phyloP scores from a whole-genome alignment of 2,888 invertebrate genomes.

The Ptychoptera albimana region DNA sequence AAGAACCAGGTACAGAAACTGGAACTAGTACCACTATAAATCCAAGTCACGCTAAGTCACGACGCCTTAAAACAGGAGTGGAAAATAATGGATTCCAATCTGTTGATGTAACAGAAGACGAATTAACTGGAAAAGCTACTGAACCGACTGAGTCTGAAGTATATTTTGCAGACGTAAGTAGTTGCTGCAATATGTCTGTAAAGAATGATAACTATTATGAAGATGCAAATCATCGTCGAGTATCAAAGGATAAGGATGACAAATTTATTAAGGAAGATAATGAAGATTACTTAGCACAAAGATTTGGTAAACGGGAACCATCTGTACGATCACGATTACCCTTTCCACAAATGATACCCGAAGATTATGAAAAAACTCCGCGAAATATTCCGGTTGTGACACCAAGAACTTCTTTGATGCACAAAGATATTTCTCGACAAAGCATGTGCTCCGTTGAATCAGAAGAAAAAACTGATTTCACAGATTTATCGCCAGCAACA shows the following conservation, averaged over 20 bases:
- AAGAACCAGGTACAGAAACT: slow-evolving; percentile 23
- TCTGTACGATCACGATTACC: slow-evolving; percentile 42
- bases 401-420: slow-evolving; percentile 20
- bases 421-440: slow-evolving; percentile 26
- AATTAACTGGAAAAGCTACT: slow-evolving; percentile 13
- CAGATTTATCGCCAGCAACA: slow-evolving; percentile 29
- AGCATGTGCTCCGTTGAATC: slow-evolving; percentile 31
- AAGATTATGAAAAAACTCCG: slow-evolving; percentile 21
- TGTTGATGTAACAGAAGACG: slow-evolving; percentile 33
- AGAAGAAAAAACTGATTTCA: slow-evolving; percentile 31
- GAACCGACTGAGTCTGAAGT: slow-evolving; percentile 66
- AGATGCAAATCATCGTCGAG: slow-evolving; percentile 16
- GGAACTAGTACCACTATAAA: not conserved
- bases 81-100: slow-evolving; percentile 65
- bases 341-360: slow-evolving; percentile 32
- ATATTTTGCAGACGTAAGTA: slow-evolving; percentile 74
- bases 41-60: slow-evolving; percentile 11
- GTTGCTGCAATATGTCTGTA: slow-evolving; percentile 62
- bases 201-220: slow-evolving; percentile 33
- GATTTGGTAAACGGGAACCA: slow-evolving; percentile 39
- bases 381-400: slow-evolving; percentile 18
- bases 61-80: slow-evolving; percentile 37
- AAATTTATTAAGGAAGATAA: slow-evolving; percentile 21
- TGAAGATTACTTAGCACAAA: slow-evolving; percentile 40
- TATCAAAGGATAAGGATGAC: slow-evolving; percentile 10